phyloP scores from a whole-genome alignment of 2,888 invertebrate species.

The Diplazon laetatorius region DNA sequence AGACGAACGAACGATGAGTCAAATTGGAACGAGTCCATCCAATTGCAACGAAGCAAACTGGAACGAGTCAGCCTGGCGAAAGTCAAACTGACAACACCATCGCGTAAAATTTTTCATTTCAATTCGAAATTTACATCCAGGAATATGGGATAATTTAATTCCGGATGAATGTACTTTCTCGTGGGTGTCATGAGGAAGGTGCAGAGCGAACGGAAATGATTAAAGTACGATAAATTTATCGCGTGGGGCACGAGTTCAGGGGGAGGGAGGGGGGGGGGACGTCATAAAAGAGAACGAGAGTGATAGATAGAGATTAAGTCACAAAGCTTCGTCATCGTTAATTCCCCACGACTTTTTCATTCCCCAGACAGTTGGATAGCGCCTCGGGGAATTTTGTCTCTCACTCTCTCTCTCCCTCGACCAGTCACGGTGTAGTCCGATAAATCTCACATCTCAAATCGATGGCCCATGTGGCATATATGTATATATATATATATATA shows the following conservation, averaged over 20 bases:
- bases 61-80: no score
- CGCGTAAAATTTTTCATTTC: no score
- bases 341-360: constrained; percentile 62
- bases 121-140: no score
- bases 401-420: constrained; percentile 52
- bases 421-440: constrained; percentile 40
- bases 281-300: constrained; percentile 5
- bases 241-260: not conserved
- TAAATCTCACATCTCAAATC: constrained; percentile 57
- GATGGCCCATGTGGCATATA: constrained; percentile 39
- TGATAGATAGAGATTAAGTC: constrained; percentile 24
- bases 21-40: no score
- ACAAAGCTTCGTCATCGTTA: constrained; percentile 54
- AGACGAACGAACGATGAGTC: no score
- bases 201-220: constrained; percentile 27
- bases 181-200: not conserved
- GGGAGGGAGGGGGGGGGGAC: not conserved
- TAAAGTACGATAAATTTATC: constrained; percentile 41
- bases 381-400: constrained; percentile 60
- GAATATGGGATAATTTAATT: constrained; percentile 38
- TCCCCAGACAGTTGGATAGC: constrained; percentile 58
- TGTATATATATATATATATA: constrained; percentile 16
- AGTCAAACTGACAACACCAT: no score
- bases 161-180: constrained; percentile 8
- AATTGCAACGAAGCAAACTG: no score